Base-by-base conservation (phyloP, 2,888 invertebrate species). In the Spatulosminthurus flaviceps region DNA sequence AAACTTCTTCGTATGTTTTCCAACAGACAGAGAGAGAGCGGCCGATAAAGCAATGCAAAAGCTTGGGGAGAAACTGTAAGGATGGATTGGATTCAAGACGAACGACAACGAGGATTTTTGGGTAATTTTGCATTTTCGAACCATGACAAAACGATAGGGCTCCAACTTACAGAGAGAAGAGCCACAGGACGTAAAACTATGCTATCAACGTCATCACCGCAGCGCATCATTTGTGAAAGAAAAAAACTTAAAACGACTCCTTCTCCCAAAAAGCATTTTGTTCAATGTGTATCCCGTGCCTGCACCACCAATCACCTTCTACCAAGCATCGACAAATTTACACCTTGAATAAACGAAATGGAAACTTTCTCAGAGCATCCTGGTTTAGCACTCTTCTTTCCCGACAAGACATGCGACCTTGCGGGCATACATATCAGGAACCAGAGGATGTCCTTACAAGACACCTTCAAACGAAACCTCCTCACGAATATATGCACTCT, bases 81-180 rank as follows among this genome's bases (percentile, higher is more conserved):
- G 76, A 41, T 70, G 70, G 70, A 76, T 76, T 75, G 66, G 75
- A 74, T 75, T 61, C 61, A 64, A 64, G 75, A 41, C 5, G 64
- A 70, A 34, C 34, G 70, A 75, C 42, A 41, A 43, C 76, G 69
- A 76, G 76, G 75, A 76, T 76, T 76, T n/a, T 43, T 28, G 51
- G 43, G 66, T 76, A 41, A 76, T 67, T 76, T 64, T 64, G 24
- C 64, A 76, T 74, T 78, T 51, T 26, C 66, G 67, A 79, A 74
- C 74, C 79, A 79, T 74, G 74, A 74, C 67, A 67, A 77, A 42
- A 77, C 67, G 79, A 78, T 60, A 61, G 24, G 24, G 61, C 26
- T 72, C n/a, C 51, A 13, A 51, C 19, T 51, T 34, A 70, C 43
- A 43, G 34, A 7, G 41, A 29, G 21, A 71, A 22, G 72, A 43